These are phyloP conservation scores for Nebria salina DNA, from an alignment of 2,888 invertebrate genomes.

Conservation along the genomic window DNA sequence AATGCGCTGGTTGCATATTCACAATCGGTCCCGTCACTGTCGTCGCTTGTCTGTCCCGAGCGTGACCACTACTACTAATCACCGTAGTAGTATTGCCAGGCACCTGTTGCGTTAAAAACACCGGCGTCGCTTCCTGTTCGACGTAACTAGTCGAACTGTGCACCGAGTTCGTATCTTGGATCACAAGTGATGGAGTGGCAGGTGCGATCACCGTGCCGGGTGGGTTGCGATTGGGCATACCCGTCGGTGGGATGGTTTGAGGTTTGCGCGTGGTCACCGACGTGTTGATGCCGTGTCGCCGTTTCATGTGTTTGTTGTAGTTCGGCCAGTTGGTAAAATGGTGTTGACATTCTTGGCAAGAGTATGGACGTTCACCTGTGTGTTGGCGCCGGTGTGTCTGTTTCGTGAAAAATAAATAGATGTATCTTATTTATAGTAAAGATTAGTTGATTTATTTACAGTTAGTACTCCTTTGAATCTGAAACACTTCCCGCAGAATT, in stretches of 20 bases:
- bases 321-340: conserved; percentile 86
- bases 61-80: background rate
- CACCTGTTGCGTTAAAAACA: conserved; percentile 26
- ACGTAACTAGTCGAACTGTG: conserved; percentile 18
- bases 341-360: conserved; percentile 76
- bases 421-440: background rate
- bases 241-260: conserved; percentile 62
- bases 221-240: conserved; percentile 62
- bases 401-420: conserved; percentile 9
- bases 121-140: conserved; percentile 31
- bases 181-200: conserved; percentile 22
- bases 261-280: conserved; percentile 62
- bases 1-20: conserved; percentile 31
- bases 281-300: conserved; percentile 71
- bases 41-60: conserved; percentile 10
- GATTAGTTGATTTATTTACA: conserved; percentile 57
- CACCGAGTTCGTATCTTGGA: conserved; percentile 36
- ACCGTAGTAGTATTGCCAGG: conserved; percentile 15
- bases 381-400: conserved; percentile 78
- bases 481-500: conserved; percentile 79
- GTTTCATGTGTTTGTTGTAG: conserved; percentile 84
- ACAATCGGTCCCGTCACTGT: conserved; percentile 30
- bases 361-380: conserved; percentile 76
- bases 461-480: conserved; percentile 80
- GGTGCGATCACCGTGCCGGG: conserved; percentile 61